Evolutionary conservation across 2,113 vertebrate species (phyloP), one percentile per base, ranked within the genome.

Genomic region (Labeo catla): DNA sequence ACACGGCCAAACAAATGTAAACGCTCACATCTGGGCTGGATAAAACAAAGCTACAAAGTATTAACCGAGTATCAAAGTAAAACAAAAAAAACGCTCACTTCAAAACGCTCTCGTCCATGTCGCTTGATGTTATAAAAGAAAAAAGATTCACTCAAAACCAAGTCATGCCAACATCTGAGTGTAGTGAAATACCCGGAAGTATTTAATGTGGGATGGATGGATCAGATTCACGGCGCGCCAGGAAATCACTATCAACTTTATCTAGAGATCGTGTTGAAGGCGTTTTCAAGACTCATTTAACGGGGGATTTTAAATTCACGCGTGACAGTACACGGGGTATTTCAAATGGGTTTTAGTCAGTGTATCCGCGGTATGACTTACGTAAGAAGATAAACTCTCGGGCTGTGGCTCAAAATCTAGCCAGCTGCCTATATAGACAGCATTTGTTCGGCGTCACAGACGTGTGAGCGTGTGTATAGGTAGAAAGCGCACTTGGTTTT

Each of bases 171-270:
- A 12, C 47, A 54, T 83, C 65, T 15, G 11, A 45, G 23, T 43
- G 12, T 34, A 50, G 61, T 23, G 47, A 73, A 28, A 86, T n/a
- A 86, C 84, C 84, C 84, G 84, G 84, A 86, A 86, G 84, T 80
- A 43, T 68, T 79, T 76, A 45, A 59, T 54, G 36, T 84, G 65
- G 43, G 34, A 36, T 70, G 16, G 49, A 83, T 21, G 11, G 54
- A 21, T 76, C 54, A 21, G 43, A 59, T 84, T 74, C 54, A 49
- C 21, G 4, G 39, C 65, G 61, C 66, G 5, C 23, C 63, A 50
- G 63, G 63, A 52, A 70, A 68, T 70, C 47, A 9, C 59, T 10
- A 11, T 47, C 28, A 81, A 63, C 36, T 16, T 45, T 49, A 80
- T 47, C 21, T 47, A 11, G 3, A 34, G 79, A 11, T 19, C 59